These are phyloP conservation scores for Danionella dracula DNA, from an alignment of 2,797 vertebrate genomes.

Conservation along the genomic window DNA sequence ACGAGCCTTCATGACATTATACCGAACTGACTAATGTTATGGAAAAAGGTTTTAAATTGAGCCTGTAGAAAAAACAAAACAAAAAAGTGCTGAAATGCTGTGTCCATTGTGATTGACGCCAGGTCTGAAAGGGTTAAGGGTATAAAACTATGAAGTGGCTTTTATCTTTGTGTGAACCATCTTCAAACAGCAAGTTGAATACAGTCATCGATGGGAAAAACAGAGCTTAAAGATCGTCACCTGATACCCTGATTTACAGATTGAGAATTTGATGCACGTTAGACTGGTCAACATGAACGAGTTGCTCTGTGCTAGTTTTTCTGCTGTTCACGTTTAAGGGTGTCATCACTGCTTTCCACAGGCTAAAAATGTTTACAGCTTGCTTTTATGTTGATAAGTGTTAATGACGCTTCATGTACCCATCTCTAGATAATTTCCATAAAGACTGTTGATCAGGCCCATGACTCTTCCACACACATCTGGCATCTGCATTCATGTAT, in stretches of 20 bases:
- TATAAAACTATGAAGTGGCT: too few relatives aligned
- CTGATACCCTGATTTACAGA: not conserved
- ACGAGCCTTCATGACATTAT: too few relatives aligned
- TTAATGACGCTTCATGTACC: not conserved
- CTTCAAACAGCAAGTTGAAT: too few relatives aligned
- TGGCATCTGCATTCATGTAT: conserved; percentile 4
- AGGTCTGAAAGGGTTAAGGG: too few relatives aligned
- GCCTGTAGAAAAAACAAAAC: too few relatives aligned
- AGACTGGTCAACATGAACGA: not conserved
- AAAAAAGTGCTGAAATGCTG: too few relatives aligned
- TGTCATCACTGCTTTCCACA: not conserved
- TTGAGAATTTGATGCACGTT: not conserved
- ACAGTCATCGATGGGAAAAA: too few relatives aligned
- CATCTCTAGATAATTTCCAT: conserved; percentile 5
- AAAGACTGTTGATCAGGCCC: not conserved
- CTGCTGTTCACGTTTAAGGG: not conserved
- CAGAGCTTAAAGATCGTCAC: too few relatives aligned
- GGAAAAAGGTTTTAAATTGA: too few relatives aligned
- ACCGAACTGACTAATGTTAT: too few relatives aligned
- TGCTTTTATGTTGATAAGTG: conserved; percentile 6
- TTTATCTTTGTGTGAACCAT: too few relatives aligned
- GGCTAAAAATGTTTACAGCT: conserved; percentile 3
- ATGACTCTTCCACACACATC: conserved; percentile 1
- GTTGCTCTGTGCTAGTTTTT: not conserved
- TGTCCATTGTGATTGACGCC: too few relatives aligned